Evolutionary conservation across 2,888 invertebrate species (phyloP).

Genomic region (Tenodera sinensis): DNA sequence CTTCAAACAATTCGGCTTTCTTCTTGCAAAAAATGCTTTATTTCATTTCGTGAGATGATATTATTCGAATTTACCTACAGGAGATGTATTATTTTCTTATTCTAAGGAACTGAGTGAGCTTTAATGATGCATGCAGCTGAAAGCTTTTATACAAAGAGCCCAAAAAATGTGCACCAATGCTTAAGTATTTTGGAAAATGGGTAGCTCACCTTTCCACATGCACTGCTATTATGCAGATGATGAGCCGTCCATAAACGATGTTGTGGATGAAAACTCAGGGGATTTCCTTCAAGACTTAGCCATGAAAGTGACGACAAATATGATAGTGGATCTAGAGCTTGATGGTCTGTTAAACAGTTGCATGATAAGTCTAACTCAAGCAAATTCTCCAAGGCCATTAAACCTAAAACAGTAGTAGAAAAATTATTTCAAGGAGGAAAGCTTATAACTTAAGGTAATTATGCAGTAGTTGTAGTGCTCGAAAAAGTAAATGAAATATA

Average conservation of each 20-base stretch:
- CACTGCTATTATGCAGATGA: constrained; percentile 55
- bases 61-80: too few relatives aligned
- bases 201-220: constrained; percentile 46
- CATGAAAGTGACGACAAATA: constrained; percentile 52
- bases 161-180: too few relatives aligned
- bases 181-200: too few relatives aligned
- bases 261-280: constrained; percentile 57
- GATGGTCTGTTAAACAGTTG: constrained; percentile 60
- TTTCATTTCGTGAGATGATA: too few relatives aligned
- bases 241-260: constrained; percentile 54
- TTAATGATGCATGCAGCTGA: too few relatives aligned
- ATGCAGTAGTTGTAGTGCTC: background rate
- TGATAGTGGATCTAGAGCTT: constrained; percentile 52
- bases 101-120: too few relatives aligned
- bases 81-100: too few relatives aligned
- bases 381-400: constrained; percentile 53
- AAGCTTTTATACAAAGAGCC: too few relatives aligned
- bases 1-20: too few relatives aligned
- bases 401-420: constrained; percentile 39
- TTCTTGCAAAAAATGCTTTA: too few relatives aligned
- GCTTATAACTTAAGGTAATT: background rate
- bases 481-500: background rate
- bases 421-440: background rate
- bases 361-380: constrained; percentile 59
- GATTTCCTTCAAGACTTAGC: constrained; percentile 59